A percentile compares a stretch with the other conserved stretches of the same genome.
These are phyloP conservation scores for Coregonus sp. DNA, from an alignment of 2,797 vertebrate species.

Conservation along the genomic window DNA sequence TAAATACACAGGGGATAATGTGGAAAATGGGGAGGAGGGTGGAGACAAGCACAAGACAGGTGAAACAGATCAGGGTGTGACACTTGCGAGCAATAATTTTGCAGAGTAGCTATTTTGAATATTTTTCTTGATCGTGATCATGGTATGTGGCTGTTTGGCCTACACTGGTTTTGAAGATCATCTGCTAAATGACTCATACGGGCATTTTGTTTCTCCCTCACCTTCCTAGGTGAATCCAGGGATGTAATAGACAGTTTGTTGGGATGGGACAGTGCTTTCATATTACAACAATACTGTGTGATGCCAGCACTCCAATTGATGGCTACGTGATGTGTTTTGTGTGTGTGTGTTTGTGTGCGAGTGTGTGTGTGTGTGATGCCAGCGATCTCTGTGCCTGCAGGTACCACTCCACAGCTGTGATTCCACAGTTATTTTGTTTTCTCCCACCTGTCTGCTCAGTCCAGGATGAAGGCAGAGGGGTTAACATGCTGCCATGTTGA, in stretches of 20 bases:
- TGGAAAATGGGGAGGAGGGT: too few relatives aligned
- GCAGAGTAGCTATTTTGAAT: not conserved
- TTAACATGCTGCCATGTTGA: slow-evolving; percentile 11
- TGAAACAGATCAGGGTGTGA: too few relatives aligned
- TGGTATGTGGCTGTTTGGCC: not conserved
- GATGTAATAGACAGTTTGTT: not conserved
- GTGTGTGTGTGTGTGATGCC: not conserved
- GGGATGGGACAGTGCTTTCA: not conserved
- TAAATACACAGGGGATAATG: too few relatives aligned
- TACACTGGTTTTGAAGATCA: not conserved
- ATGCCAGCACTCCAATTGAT: too few relatives aligned
- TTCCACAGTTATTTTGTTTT: slow-evolving; percentile 18
- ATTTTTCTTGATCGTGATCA: not conserved
- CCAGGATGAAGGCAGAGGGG: not conserved
- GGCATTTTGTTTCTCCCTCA: not conserved
- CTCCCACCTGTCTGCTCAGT: slow-evolving; percentile 34
- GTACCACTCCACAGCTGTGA: slow-evolving; percentile 16
- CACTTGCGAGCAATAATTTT: not conserved
- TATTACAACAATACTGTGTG: slow-evolving; percentile 11
- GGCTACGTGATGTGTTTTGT: not conserved
- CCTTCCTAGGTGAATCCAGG: not conserved
- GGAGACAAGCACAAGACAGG: too few relatives aligned
- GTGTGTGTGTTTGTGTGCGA: not conserved
- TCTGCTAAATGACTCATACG: not conserved
- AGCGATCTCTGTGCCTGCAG: slow-evolving; percentile 11